phyloP scores from a whole-genome alignment of 2,797 vertebrate species.

The Synaphobranchus kaupii region DNA sequence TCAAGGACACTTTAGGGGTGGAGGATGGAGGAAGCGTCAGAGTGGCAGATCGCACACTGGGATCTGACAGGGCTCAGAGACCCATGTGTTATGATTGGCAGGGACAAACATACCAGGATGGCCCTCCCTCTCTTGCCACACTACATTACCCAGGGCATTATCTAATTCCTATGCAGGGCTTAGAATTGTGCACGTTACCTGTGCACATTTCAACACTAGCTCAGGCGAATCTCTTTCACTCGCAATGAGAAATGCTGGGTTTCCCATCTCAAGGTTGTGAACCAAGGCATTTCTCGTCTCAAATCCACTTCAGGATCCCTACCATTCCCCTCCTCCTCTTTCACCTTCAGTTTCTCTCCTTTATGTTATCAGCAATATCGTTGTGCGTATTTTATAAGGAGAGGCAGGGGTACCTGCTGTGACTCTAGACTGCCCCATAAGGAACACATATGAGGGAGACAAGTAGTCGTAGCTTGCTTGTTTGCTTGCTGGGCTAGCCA shows the following conservation, averaged over 20 bases:
- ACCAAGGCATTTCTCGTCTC: neutral
- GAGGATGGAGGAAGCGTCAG: slow-evolving; percentile 19
- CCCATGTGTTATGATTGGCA: slow-evolving; percentile 15
- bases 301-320: neutral
- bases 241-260: neutral
- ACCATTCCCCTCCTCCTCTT: neutral
- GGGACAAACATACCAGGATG: slow-evolving; percentile 7
- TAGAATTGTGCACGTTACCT: neutral
- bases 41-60: slow-evolving; percentile 41
- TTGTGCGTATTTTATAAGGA: neutral
- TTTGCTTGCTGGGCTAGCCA: neutral
- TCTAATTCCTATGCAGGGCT: neutral
- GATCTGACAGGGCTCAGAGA: slow-evolving; percentile 38
- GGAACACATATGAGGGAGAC: too few species aligned
- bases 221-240: neutral
- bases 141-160: neutral
- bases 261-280: neutral
- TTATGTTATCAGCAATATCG: neutral
- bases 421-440: neutral
- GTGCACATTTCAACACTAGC: neutral
- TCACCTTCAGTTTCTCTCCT: neutral
- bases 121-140: neutral
- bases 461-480: neutral
- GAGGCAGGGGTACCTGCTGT: neutral
- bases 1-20: slow-evolving; percentile 2